Conservation (phyloP, 2,797 vertebrate species). For the Enteromius fasciolatus region DNA sequence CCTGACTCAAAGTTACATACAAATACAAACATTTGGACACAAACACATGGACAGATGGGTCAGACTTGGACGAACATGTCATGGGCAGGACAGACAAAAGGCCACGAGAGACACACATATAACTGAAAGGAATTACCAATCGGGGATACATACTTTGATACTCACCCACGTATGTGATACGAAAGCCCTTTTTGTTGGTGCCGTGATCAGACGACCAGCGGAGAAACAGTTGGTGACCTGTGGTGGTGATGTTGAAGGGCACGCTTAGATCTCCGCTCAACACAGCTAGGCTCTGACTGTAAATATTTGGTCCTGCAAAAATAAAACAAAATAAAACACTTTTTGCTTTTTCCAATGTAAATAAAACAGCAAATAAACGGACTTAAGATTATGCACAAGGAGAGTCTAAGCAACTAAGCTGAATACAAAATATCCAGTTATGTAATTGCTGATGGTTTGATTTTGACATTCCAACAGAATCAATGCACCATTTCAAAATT, state of each 20-base stretch:
- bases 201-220: conserved; percentile 98
- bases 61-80: conserved; percentile 26
- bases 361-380: background rate
- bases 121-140: conserved; percentile 66
- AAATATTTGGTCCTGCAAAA: conserved; percentile 89
- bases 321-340: background rate
- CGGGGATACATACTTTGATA: conserved; percentile 85
- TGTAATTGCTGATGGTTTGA: background rate
- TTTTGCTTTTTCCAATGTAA: background rate
- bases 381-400: background rate
- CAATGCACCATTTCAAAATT: background rate
- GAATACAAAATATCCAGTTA: background rate
- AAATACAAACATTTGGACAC: conserved; percentile 41
- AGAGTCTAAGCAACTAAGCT: background rate
- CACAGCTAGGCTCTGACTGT: conserved; percentile 89
- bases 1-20: background rate
- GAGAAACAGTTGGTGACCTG: conserved; percentile 90
- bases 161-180: conserved; percentile 97
- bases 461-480: background rate
- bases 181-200: conserved; percentile 94
- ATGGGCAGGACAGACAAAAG: conserved; percentile 48
- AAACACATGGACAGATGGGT: conserved; percentile 46
- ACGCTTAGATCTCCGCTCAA: conserved; percentile 93
- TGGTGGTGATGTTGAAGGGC: conserved; percentile 91
- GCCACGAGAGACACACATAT: conserved; percentile 54